Percentiles rank a stretch among this genome's conserved stretches.
Conservation (phyloP, 2,113 vertebrate species). For the Monopterus albus region DNA sequence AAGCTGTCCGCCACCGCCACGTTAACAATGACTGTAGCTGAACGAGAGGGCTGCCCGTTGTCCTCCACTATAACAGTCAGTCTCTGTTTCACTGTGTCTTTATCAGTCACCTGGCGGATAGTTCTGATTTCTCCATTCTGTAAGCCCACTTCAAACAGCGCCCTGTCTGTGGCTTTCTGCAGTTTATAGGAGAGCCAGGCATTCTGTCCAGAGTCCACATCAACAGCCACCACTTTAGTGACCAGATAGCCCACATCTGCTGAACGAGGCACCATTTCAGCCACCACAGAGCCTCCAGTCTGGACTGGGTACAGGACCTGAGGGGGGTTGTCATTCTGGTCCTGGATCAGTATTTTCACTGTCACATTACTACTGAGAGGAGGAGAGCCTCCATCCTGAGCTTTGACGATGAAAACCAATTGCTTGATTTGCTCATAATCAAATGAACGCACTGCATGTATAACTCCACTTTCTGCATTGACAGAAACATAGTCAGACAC, state of each 20-base stretch:
- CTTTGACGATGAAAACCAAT: slow-evolving; percentile 32
- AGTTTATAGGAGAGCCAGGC: background rate
- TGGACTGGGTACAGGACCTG: slow-evolving; percentile 11
- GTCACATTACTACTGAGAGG: slow-evolving; percentile 30
- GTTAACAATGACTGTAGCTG: background rate
- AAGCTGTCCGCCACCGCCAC: slow-evolving; percentile 1
- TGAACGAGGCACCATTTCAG: background rate
- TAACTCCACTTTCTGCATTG: slow-evolving; percentile 40
- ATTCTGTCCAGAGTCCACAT: slow-evolving; percentile 3
- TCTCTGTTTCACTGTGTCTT: background rate
- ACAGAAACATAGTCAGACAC: slow-evolving; percentile 59
- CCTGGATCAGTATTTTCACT: slow-evolving; percentile 28
- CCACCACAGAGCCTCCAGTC: background rate
- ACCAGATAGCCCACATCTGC: slow-evolving; percentile 1
- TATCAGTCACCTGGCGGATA: background rate
- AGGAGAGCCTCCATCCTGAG: slow-evolving; percentile 49
- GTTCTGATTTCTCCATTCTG: background rate
- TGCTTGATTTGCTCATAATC: slow-evolving; percentile 68
- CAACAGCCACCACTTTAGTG: background rate
- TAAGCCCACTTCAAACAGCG: background rate
- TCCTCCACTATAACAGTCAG: slow-evolving; percentile 1
- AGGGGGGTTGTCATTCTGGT: slow-evolving; percentile 56
- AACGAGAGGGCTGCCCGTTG: slow-evolving; percentile 1
- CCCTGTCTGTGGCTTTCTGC: background rate
- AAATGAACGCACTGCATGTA: slow-evolving; percentile 56